Base-by-base conservation (phyloP, 2,797 vertebrate genomes). In the Chaunax sp. region DNA sequence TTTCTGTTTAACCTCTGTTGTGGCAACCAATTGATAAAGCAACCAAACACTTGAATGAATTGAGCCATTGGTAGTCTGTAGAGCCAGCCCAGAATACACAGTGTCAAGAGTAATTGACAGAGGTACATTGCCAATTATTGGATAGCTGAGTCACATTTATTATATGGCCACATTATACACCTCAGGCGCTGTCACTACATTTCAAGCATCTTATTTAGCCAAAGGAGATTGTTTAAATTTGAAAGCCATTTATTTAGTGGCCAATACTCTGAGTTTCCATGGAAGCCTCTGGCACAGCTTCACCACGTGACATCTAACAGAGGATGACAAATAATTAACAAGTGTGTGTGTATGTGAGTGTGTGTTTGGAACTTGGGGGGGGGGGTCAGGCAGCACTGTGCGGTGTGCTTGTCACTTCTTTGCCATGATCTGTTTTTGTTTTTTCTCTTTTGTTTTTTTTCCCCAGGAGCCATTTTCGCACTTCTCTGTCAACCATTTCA, bases 171-270 rank as follows among this genome's bases (percentile, higher is more conserved):
- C 78, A 81, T 74, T 72, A 82, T 63, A 77, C 71, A 84, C 70
- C 82, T 72, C 78, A 64, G 80, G 68, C 74, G 58, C 73, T 60
- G 66, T 65, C 73, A 61, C 30, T 83, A 85, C 78, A 88, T 91
- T 87, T 85, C 78, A 91, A 92, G 76, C 78, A 80, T 86, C 85
- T 89, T 49, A 88, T 93, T 91, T 87, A 80, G 77, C 75, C 69
- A 76, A 77, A 85, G 82, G 88, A 90, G 80, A 80, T 50, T 86
- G 77, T 77, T 72, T 54, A 76, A 89, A 85, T 87, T 74, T 80
- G 65, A 89, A 89, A 88, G 72, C 74, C 69, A 82, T 86, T 87
- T 81, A 86, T 85, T 82, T 70, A 78, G 77, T 67, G 71, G 62
- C 73, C 68, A 61, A 83, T 65, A 68, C 71, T 75, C 69, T 40